A percentile compares a stretch with the other conserved stretches of the same genome.
These are phyloP conservation scores for Microtus pennsylvanicus DNA, from an alignment of 2,113 vertebrate species.

Conservation along the genomic window DNA sequence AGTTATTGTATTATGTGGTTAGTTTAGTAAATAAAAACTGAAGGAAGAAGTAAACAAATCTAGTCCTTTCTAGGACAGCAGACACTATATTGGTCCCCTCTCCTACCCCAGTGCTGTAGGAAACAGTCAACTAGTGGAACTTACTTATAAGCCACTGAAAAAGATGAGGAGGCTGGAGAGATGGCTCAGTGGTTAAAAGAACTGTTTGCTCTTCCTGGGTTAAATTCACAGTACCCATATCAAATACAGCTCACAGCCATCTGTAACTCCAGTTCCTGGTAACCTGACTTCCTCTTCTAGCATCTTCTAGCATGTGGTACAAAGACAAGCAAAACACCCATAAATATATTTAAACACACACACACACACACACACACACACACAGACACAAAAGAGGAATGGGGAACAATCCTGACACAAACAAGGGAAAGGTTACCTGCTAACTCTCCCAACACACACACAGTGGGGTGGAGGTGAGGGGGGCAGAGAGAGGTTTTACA, in stretches of 20 bases:
- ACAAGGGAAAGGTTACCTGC: neutral
- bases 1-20: neutral
- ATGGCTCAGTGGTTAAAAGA: neutral
- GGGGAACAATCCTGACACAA: neutral
- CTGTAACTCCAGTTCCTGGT: neutral
- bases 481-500: neutral
- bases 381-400: neutral
- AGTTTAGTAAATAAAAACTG: slow-evolving; percentile 15
- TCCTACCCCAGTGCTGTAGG: neutral
- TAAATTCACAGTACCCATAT: neutral
- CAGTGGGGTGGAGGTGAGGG: neutral
- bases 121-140: neutral
- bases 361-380: neutral
- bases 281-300: neutral
- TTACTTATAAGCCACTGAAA: slow-evolving; percentile 35
- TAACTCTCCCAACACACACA: neutral
- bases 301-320: neutral
- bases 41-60: neutral
- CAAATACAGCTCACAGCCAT: neutral
- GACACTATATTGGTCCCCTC: neutral
- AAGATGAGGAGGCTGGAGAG: neutral
- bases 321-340: neutral
- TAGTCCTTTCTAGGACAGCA: slow-evolving; percentile 6
- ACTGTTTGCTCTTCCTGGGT: neutral
- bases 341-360: neutral